A percentile compares a stretch with the other conserved stretches of the same genome.
Conservation (phyloP, 2,888 invertebrate species). For the Enchytraeus crypticus region DNA sequence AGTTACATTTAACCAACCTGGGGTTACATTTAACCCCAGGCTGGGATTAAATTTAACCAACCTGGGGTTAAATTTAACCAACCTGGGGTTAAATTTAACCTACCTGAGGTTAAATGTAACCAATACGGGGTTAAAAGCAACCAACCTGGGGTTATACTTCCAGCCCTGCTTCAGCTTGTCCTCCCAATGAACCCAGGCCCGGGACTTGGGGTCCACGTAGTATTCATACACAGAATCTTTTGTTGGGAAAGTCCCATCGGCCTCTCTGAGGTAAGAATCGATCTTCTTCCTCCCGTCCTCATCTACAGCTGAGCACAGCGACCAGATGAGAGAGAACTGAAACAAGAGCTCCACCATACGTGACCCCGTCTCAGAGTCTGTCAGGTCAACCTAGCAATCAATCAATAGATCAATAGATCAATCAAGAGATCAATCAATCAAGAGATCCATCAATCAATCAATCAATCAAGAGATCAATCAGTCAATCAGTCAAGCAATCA, state of each 20-base stretch:
- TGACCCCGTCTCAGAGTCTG: slow-evolving; percentile 41
- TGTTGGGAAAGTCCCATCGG: slow-evolving; percentile 62
- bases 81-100: neutral
- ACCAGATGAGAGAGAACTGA: slow-evolving; percentile 50
- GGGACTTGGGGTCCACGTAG: slow-evolving; percentile 67
- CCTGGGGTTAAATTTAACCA: too few species aligned
- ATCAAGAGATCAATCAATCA: too few species aligned
- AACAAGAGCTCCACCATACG: slow-evolving; percentile 49
- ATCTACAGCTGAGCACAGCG: slow-evolving; percentile 47
- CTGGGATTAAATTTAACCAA: too few species aligned
- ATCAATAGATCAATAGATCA: too few species aligned
- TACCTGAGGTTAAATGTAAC: too few species aligned
- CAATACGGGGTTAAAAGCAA: too few species aligned
- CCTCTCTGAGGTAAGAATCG: slow-evolving; percentile 48
- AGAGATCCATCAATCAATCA: too few species aligned
- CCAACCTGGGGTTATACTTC: slow-evolving; percentile 62
- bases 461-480: too few species aligned
- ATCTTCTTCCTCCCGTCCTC: slow-evolving; percentile 50
- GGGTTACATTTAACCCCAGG: too few species aligned
- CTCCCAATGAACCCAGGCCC: slow-evolving; percentile 69
- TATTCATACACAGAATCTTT: slow-evolving; percentile 83
- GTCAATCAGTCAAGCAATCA: too few species aligned
- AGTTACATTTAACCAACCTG: too few species aligned
- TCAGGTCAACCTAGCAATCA: slow-evolving; percentile 42
- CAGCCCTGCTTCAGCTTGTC: slow-evolving; percentile 65